phyloP scores from a whole-genome alignment of 2,888 invertebrate genomes.

The Trichopria drosophilae region DNA sequence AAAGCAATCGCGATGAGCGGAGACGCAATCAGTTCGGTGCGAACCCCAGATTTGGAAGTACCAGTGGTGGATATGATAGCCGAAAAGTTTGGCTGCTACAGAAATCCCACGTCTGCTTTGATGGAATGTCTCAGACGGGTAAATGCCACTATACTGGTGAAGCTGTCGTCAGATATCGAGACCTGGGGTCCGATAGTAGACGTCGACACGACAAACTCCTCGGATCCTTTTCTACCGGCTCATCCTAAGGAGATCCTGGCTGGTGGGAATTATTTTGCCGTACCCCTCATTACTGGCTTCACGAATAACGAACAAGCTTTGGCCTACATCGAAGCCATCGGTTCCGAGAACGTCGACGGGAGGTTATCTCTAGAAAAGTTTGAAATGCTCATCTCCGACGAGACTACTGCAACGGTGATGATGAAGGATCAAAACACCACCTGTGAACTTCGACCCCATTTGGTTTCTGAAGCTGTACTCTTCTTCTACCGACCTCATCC shows the following conservation, averaged over 20 bases:
- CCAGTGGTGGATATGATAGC: conserved; percentile 64
- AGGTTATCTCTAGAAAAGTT: conserved; percentile 66
- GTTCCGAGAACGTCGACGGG: conserved; percentile 64
- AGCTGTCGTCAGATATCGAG: conserved; percentile 62
- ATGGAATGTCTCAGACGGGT: conserved; percentile 72
- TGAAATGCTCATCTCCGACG: conserved; percentile 67
- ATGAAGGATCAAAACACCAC: conserved; percentile 49
- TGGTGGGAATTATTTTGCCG: conserved; percentile 65
- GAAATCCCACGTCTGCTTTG: conserved; percentile 68
- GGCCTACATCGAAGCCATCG: conserved; percentile 61
- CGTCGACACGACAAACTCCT: conserved; percentile 67
- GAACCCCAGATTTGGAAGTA: conserved; percentile 66
- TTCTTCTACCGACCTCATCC: conserved; percentile 77
- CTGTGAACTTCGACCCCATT: conserved; percentile 53
- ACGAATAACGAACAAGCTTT: conserved; percentile 82
- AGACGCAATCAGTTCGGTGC: conserved; percentile 69
- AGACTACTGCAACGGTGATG: conserved; percentile 41
- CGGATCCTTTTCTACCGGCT: conserved; percentile 69
- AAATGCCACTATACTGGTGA: conserved; percentile 65
- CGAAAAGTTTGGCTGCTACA: conserved; percentile 69
- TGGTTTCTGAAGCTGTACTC: conserved; percentile 68
- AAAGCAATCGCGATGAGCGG: conserved; percentile 84
- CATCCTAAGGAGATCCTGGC: conserved; percentile 67
- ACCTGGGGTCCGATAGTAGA: conserved; percentile 83
- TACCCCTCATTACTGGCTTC: conserved; percentile 76